A percentile compares a stretch with the other conserved stretches of the same genome.
These are phyloP conservation scores for Rhipidura dahli DNA, from an alignment of 2,113 vertebrate genomes.

Conservation along the genomic window DNA sequence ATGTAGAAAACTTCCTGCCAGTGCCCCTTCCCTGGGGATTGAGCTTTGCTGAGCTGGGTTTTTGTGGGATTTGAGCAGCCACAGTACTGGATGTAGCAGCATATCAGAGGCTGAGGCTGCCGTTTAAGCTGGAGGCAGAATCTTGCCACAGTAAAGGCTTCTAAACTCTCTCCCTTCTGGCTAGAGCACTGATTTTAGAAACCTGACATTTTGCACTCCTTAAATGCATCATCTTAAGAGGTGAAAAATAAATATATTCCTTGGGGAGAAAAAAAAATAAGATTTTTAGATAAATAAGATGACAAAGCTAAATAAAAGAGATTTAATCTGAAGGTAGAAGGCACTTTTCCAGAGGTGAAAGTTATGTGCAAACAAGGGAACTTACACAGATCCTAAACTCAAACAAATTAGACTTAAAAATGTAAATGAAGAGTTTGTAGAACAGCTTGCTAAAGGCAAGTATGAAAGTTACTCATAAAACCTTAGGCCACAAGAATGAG, in stretches of 20 bases:
- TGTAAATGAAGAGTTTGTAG: background rate
- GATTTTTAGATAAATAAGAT: background rate
- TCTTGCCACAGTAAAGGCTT: background rate
- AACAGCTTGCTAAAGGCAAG: background rate
- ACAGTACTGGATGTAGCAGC: too few relatives aligned
- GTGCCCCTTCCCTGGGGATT: background rate
- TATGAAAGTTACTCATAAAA: background rate
- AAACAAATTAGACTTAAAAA: background rate
- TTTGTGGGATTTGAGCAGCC: background rate
- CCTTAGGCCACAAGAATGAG: background rate
- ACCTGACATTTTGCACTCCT: background rate
- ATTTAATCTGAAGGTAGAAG: background rate
- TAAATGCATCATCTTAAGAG: background rate
- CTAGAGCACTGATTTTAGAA: background rate
- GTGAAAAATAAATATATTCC: background rate
- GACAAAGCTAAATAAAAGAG: background rate
- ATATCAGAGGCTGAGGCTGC: background rate
- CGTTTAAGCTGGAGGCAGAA: background rate
- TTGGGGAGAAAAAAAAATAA: accelerated
- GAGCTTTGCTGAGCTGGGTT: background rate
- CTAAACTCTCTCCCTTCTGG: background rate
- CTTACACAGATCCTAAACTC: background rate
- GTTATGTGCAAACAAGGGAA: background rate
- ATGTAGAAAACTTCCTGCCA: background rate
- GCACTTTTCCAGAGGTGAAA: background rate